Evolutionary conservation across 1,140 invertebrate species (phyloP).

Genomic region (Manduca sexta): DNA sequence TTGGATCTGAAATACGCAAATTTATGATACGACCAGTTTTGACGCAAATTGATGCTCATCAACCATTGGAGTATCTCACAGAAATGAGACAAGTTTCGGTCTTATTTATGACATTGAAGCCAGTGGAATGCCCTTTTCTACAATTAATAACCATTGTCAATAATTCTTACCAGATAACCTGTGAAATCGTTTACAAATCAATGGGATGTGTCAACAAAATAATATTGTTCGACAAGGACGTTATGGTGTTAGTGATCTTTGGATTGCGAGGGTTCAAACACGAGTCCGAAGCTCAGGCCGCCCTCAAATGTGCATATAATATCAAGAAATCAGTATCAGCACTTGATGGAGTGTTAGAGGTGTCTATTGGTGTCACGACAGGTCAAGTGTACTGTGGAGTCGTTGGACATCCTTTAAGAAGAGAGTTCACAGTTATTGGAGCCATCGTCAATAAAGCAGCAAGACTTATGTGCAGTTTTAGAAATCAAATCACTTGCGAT

Average conservation of each 20-base stretch:
- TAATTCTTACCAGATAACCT: constrained; percentile 62
- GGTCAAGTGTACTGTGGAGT: constrained; percentile 84
- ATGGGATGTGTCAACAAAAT: constrained; percentile 83
- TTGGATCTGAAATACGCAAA: constrained; percentile 72
- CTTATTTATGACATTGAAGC: constrained; percentile 78
- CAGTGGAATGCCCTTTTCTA: constrained; percentile 49
- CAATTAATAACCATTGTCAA: constrained; percentile 61
- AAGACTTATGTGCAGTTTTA: constrained; percentile 81
- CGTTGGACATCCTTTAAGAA: constrained; percentile 80
- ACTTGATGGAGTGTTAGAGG: constrained; percentile 71
- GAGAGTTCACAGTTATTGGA: constrained; percentile 86
- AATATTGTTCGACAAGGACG: constrained; percentile 83
- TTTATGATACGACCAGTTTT: constrained; percentile 74
- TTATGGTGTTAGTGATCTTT: constrained; percentile 83
- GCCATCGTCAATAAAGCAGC: constrained; percentile 84
- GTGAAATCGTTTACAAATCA: constrained; percentile 67
- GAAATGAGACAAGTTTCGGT: constrained; percentile 82
- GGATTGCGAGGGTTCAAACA: constrained; percentile 82
- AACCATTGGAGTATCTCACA: constrained; percentile 79
- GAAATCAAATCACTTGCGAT: constrained; percentile 76
- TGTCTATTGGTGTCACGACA: constrained; percentile 79
- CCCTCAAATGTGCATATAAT: constrained; percentile 77
- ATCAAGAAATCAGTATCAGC: constrained; percentile 71
- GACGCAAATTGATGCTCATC: constrained; percentile 76
- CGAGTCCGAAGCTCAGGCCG: constrained; percentile 79